phyloP scores from a whole-genome alignment of 2,888 invertebrate species.

The Timandra comae region DNA sequence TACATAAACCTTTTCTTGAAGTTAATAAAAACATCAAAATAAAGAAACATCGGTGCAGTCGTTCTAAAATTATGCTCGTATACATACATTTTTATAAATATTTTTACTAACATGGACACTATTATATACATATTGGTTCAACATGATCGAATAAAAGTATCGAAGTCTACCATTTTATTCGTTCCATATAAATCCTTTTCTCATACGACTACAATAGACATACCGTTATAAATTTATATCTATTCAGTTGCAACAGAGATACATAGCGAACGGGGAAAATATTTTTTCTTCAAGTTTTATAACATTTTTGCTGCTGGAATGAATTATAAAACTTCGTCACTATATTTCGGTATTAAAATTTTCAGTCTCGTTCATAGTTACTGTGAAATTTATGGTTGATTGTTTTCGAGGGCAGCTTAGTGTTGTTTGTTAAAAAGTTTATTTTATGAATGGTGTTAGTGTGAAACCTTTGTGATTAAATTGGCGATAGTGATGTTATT shows the following conservation, averaged over 20 bases:
- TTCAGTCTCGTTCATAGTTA: slow-evolving; percentile 6
- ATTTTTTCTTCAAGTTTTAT: slow-evolving; percentile 11
- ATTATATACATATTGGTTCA: too few species aligned
- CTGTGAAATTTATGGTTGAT: slow-evolving; percentile 8
- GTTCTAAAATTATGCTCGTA: too few species aligned
- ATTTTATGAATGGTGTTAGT: neutral
- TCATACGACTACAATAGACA: slow-evolving; percentile 32
- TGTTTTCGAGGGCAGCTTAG: slow-evolving; percentile 7
- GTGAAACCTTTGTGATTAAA: too few species aligned
- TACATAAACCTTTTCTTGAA: neutral
- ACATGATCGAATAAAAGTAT: too few species aligned
- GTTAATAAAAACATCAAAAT: too few species aligned
- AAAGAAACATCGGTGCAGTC: too few species aligned
- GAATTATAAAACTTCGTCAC: slow-evolving; percentile 15
- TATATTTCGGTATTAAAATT: slow-evolving; percentile 11
- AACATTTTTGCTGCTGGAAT: slow-evolving; percentile 8
- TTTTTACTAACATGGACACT: too few species aligned
- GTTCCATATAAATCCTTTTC: slow-evolving; percentile 29
- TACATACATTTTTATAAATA: too few species aligned
- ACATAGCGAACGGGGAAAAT: slow-evolving; percentile 25
- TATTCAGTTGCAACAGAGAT: slow-evolving; percentile 26
- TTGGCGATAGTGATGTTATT: too few species aligned
- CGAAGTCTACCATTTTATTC: slow-evolving; percentile 13
- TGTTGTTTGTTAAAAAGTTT: slow-evolving; percentile 5
- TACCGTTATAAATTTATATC: slow-evolving; percentile 33